Base-by-base conservation (phyloP, 1,140 invertebrate genomes). In the Drosophila jambulina region DNA sequence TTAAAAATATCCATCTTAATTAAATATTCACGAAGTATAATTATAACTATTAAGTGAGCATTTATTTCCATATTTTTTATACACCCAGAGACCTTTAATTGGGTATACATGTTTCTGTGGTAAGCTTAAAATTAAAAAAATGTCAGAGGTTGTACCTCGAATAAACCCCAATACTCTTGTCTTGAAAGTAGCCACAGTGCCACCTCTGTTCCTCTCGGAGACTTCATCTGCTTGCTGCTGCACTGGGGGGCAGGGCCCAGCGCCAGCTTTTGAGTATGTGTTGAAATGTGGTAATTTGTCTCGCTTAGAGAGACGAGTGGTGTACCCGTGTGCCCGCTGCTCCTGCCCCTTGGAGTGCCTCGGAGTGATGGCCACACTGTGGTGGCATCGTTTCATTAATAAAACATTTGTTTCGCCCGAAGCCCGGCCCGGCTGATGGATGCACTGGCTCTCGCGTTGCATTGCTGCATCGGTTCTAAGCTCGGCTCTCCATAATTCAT, bases 271-370 rank as follows among this genome's bases (percentile, higher is more conserved):
- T 82, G 80, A 87, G 83, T 82, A 84, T 88, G 85, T 88, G 85
- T 88, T 88, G 85, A 88, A 88, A 88, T 90, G 85, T 90, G 85
- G 85, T 90, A 90, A 90, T 90, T 90, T 90, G 85, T 90, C 85
- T 90, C 85, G 85, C 85, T 90, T 90, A 90, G 81, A 85, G 80
- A 81, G 80, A 81, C 65, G 72, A 81, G 61, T 59, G 69, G 53
- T 54, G 63, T 27, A 63, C 61, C 67, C 48, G 69, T 51, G 40
- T 64, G 77, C 32, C 29, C 71, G 21, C 42, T 32, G 49, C 19
- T 34, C 19, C 51, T 54, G 32, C 32, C 51, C 51, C 51, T 21
- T 5, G 51, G 21, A 57, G 34, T 57, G 15, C 9, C 19, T 40
- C 17, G 54, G 60, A 63, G 60, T 51, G 64, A 61, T 62, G 71